These are phyloP conservation scores for Montifringilla adamsi DNA, from an alignment of 2,113 vertebrate species.

Conservation along the genomic window DNA sequence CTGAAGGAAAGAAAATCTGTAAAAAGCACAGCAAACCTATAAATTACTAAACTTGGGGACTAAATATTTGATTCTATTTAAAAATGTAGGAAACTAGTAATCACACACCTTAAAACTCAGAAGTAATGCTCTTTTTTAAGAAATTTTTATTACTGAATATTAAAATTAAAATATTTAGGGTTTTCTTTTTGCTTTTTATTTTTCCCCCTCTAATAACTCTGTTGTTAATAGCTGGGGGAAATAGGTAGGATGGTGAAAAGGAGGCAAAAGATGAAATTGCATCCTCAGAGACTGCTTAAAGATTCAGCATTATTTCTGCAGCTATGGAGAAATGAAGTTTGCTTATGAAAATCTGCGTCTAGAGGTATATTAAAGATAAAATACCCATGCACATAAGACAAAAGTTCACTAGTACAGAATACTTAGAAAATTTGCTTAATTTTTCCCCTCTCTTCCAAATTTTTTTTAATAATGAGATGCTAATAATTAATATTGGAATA, in stretches of 20 bases:
- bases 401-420: neutral
- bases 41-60: neutral
- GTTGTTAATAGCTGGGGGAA: neutral
- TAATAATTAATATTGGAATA: neutral
- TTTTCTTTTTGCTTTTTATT: neutral
- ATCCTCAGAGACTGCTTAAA: neutral
- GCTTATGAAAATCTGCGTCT: neutral
- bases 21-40: neutral
- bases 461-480: neutral
- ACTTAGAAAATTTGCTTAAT: neutral
- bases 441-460: rapidly evolving
- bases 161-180: neutral
- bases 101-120: neutral
- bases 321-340: neutral
- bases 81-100: neutral
- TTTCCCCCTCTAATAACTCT: no score
- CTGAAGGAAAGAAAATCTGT: neutral
- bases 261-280: neutral
- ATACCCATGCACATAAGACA: rapidly evolving
- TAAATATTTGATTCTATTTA: neutral
- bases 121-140: neutral
- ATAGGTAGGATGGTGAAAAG: neutral
- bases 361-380: neutral
- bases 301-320: neutral
- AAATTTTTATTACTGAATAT: neutral